Percentiles rank a stretch among this genome's conserved stretches.
phyloP scores from a whole-genome alignment of 2,797 vertebrate genomes.

The Ispidina lecontei region DNA sequence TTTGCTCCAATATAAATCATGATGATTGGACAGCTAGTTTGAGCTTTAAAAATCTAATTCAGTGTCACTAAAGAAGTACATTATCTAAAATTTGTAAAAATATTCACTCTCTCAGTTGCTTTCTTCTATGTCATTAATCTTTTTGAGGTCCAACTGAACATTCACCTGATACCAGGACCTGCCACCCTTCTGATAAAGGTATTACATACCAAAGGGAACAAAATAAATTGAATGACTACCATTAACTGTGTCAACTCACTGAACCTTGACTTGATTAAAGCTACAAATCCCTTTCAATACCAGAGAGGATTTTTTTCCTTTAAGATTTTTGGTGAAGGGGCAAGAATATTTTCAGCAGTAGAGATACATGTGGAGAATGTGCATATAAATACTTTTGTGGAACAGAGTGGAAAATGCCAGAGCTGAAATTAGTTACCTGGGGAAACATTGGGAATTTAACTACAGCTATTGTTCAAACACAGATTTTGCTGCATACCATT shows the following conservation, averaged over 20 bases:
- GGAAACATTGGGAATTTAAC: conserved; percentile 1
- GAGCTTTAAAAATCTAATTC: neutral
- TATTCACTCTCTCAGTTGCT: neutral
- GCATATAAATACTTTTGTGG: neutral
- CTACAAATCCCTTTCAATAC: neutral
- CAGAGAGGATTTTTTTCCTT: neutral
- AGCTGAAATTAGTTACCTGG: neutral
- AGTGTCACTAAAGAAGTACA: neutral
- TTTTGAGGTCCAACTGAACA: neutral
- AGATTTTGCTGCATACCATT: neutral
- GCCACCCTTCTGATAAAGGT: neutral
- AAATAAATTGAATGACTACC: neutral
- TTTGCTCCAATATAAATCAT: neutral
- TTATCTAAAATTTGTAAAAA: neutral
- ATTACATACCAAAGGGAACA: neutral
- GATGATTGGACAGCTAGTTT: neutral
- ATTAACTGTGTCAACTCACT: neutral
- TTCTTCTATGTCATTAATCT: neutral
- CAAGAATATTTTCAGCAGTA: neutral
- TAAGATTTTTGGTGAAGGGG: neutral
- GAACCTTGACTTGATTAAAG: neutral
- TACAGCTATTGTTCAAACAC: neutral
- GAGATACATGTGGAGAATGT: neutral
- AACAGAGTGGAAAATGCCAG: neutral
- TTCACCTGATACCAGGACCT: neutral